Conservation (phyloP, 2,888 invertebrate species). For the Macrosoma leucophasiata region DNA sequence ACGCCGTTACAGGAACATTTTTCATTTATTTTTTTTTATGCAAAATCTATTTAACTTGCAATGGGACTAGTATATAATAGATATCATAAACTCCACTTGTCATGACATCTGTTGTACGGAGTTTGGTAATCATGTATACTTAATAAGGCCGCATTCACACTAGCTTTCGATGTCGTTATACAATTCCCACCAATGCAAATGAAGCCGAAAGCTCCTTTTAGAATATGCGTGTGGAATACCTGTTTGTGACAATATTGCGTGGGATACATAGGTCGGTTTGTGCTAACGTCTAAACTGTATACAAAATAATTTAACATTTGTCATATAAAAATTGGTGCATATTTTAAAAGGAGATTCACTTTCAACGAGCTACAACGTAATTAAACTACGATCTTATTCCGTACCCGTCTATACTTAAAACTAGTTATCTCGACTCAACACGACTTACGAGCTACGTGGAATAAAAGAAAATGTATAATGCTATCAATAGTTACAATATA, state of each 20-base stretch:
- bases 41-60: conserved; percentile 69
- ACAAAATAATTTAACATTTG: conserved; percentile 24
- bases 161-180: conserved; percentile 61
- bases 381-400: conserved; percentile 37
- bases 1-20: conserved; percentile 72
- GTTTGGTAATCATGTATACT: conserved; percentile 38
- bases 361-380: conserved; percentile 31
- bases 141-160: conserved; percentile 65
- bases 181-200: conserved; percentile 61
- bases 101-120: conserved; percentile 42
- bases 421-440: conserved; percentile 51
- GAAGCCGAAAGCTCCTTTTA: conserved; percentile 58
- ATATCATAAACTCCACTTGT: conserved; percentile 47
- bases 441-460: conserved; percentile 62
- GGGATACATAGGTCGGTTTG: conserved; percentile 18
- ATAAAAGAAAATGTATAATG: conserved; percentile 53
- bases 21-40: too few relatives aligned
- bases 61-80: conserved; percentile 72
- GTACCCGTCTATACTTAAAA: conserved; percentile 57
- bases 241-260: conserved; percentile 48
- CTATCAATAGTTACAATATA: conserved; percentile 36
- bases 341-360: conserved; percentile 57
- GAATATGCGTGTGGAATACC: conserved; percentile 42
- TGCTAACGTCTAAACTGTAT: conserved; percentile 24
- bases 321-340: conserved; percentile 32